Percentiles rank a stretch among this genome's conserved stretches.
phyloP scores from a whole-genome alignment of 2,888 invertebrate genomes.

The Frankliniella intonsa region DNA sequence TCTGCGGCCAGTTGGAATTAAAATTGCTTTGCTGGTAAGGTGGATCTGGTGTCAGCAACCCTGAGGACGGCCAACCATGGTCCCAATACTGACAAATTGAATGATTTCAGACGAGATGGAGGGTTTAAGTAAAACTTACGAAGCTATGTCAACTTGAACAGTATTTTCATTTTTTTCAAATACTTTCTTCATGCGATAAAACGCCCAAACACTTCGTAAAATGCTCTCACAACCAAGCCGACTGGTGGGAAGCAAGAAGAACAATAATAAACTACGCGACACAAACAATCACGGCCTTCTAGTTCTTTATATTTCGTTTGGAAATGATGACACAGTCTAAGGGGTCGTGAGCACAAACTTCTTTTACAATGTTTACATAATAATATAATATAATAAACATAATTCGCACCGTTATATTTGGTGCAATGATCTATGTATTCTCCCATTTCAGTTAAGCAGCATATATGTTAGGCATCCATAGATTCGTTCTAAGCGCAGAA shows the following conservation, averaged over 20 bases:
- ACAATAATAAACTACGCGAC: constrained; percentile 2
- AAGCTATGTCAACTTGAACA: not conserved
- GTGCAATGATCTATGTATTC: too few relatives aligned
- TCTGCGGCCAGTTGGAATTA: not conserved
- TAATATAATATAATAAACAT: too few relatives aligned
- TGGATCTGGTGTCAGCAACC: not conserved
- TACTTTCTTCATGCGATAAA: not conserved
- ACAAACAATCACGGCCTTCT: not conserved
- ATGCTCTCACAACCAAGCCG: not conserved
- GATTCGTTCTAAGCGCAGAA: too few relatives aligned
- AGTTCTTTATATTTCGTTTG: too few relatives aligned
- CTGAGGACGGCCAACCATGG: not conserved
- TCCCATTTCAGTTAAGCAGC: too few relatives aligned
- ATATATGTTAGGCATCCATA: too few relatives aligned
- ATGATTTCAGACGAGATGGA: not conserved
- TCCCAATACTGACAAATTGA: not conserved
- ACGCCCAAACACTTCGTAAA: not conserved
- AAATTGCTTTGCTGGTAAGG: not conserved
- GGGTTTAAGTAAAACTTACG: not conserved
- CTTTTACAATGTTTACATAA: too few relatives aligned
- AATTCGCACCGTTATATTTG: too few relatives aligned
- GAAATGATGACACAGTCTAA: too few relatives aligned
- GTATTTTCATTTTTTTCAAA: not conserved
- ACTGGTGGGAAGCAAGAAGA: constrained; percentile 7
- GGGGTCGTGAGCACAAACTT: too few relatives aligned